A percentile compares a stretch with the other conserved stretches of the same genome.
Conservation (phyloP, 2,888 invertebrate genomes). For the Drosophila rubida region DNA sequence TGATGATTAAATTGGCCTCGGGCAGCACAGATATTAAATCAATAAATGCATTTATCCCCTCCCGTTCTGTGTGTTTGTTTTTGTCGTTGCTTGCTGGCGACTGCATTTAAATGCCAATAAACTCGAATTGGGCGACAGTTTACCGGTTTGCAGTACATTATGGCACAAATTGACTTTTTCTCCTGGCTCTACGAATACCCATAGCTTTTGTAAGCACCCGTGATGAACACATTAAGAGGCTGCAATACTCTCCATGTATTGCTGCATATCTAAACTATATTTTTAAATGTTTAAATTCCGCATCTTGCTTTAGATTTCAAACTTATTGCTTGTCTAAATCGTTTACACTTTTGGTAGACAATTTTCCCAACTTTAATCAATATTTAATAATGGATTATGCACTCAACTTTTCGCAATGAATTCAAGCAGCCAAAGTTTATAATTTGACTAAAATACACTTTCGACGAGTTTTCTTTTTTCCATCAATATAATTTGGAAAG, state of each 20-base stretch:
- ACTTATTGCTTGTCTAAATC: too few relatives aligned
- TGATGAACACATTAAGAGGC: conserved; percentile 4
- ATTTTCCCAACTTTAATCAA: too few relatives aligned
- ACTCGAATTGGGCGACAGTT: conserved; percentile 69
- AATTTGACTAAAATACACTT: too few relatives aligned
- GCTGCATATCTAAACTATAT: too few relatives aligned
- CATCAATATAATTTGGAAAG: background rate
- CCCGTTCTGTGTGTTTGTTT: conserved; percentile 13
- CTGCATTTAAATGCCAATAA: conserved; percentile 68
- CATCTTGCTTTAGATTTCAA: too few relatives aligned
- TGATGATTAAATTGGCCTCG: conserved; percentile 80
- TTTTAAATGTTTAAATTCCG: too few relatives aligned
- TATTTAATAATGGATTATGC: too few relatives aligned
- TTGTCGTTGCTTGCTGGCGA: conserved; percentile 19
- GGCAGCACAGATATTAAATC: conserved; percentile 76
- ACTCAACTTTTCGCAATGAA: too few relatives aligned
- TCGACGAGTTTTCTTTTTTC: too few relatives aligned
- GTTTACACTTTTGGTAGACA: too few relatives aligned
- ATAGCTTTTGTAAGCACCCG: conserved; percentile 42
- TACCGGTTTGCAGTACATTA: conserved; percentile 80
- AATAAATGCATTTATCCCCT: conserved; percentile 54
- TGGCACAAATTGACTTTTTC: conserved; percentile 74
- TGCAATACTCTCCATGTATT: conserved; percentile 3
- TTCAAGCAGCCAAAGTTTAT: too few relatives aligned
- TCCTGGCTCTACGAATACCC: conserved; percentile 22